Percentiles rank a stretch among this genome's conserved stretches.
These are phyloP conservation scores for Lophura nycthemera DNA, from an alignment of 2,113 vertebrate species.

Conservation along the genomic window DNA sequence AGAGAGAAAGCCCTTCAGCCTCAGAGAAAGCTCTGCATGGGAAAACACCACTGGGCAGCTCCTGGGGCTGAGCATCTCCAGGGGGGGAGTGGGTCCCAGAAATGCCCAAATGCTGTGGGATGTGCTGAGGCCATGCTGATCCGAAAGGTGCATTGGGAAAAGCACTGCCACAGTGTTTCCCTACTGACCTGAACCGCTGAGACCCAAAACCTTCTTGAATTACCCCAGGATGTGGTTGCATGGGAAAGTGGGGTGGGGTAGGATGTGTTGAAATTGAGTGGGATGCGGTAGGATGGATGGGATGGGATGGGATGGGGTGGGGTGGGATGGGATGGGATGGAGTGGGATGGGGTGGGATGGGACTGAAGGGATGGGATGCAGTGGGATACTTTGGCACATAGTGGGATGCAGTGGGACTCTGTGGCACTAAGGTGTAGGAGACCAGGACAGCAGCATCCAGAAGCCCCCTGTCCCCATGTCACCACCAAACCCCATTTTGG, in stretches of 20 bases:
- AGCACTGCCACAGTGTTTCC: fast-evolving
- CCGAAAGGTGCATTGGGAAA: fast-evolving
- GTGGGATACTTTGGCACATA: not conserved
- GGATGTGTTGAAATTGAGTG: too few species aligned
- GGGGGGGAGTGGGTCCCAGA: fast-evolving
- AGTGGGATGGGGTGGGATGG: fast-evolving
- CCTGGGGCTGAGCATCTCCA: not conserved
- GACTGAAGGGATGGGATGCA: not conserved
- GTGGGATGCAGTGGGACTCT: not conserved
- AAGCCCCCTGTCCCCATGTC: not conserved
- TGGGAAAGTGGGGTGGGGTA: not conserved
- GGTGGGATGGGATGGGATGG: too few species aligned
- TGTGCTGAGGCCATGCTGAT: fast-evolving
- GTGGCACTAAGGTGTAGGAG: fast-evolving
- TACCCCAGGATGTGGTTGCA: fast-evolving
- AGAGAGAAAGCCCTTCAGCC: not conserved
- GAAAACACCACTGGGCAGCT: not conserved
- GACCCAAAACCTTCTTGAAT: fast-evolving
- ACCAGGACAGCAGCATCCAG: not conserved
- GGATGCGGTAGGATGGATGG: fast-evolving
- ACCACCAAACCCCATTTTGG: not conserved
- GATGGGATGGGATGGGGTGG: not conserved
- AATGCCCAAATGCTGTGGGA: fast-evolving
- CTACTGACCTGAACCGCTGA: not conserved
- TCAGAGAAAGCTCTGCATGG: not conserved